Evolutionary conservation across 2,888 invertebrate species (phyloP).

Genomic region (Chalcosyrphus nemorum): DNA sequence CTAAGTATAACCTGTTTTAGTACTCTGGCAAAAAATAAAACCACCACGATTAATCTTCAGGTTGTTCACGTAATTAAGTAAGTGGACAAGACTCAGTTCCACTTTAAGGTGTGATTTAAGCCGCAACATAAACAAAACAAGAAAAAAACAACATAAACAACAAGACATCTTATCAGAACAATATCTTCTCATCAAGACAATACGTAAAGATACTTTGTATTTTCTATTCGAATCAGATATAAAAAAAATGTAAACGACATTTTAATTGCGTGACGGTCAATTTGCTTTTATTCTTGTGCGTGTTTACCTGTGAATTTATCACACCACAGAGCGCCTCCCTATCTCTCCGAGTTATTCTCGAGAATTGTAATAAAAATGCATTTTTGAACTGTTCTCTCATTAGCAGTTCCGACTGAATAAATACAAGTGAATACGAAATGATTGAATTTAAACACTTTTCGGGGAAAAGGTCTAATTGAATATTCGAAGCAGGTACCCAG

Average conservation of each 20-base stretch:
- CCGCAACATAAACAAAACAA: slow-evolving; percentile 19
- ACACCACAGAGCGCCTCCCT: not conserved
- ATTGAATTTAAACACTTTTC: slow-evolving; percentile 1
- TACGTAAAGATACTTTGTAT: not conserved
- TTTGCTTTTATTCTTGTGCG: slow-evolving; percentile 19
- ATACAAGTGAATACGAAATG: not conserved
- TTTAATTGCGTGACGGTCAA: slow-evolving; percentile 36
- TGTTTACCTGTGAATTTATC: slow-evolving; percentile 25
- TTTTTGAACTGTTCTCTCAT: not conserved
- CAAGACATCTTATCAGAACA: slow-evolving; percentile 29
- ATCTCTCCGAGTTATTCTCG: not conserved
- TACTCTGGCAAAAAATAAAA: not conserved
- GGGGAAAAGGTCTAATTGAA: slow-evolving; percentile 2
- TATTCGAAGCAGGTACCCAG: slow-evolving; percentile 12
- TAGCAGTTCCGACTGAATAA: slow-evolving; percentile 4
- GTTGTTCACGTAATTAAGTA: slow-evolving; percentile 26
- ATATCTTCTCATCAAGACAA: slow-evolving; percentile 17
- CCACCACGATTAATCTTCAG: slow-evolving; percentile 18
- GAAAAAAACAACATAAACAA: too few relatives aligned
- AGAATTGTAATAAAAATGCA: slow-evolving; percentile 1
- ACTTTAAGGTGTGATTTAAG: slow-evolving; percentile 31
- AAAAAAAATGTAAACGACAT: slow-evolving; percentile 13
- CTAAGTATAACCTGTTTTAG: slow-evolving; percentile 11
- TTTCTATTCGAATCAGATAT: slow-evolving; percentile 2
- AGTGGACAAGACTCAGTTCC: not conserved